Percentiles rank a stretch among this genome's conserved stretches.
phyloP scores from a whole-genome alignment of 2,113 vertebrate species.

The Alligator mississippiensis region DNA sequence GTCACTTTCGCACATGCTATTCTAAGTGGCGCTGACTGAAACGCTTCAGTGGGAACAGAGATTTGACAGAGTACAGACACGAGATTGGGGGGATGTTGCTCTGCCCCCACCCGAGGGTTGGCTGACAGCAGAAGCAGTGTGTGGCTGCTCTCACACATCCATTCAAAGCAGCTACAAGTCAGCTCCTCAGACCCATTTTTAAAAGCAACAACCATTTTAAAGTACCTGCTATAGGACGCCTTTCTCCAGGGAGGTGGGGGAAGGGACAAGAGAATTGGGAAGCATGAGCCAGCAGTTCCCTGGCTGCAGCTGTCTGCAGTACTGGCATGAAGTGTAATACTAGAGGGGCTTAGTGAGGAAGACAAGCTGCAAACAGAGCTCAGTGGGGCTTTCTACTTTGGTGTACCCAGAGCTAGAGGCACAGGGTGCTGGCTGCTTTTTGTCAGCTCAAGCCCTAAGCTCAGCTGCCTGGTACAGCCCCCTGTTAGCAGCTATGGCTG shows the following conservation, averaged over 20 bases:
- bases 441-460: background rate
- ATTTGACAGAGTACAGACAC: background rate
- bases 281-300: background rate
- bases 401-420: background rate
- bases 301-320: background rate
- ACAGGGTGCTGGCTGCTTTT: background rate
- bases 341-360: background rate
- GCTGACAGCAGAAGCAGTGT: background rate
- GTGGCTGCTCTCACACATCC: fast-evolving
- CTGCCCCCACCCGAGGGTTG: fast-evolving
- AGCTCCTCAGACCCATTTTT: fast-evolving
- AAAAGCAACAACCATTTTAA: background rate
- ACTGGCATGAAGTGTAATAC: background rate
- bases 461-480: background rate
- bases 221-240: background rate
- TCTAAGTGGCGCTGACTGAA: fast-evolving
- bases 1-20: background rate
- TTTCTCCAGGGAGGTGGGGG: background rate
- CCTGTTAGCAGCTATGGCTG: background rate
- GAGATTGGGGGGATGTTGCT: background rate
- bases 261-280: background rate
- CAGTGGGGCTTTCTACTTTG: background rate
- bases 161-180: fast-evolving
- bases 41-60: background rate
- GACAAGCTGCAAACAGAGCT: background rate